Percentiles rank a stretch among this genome's conserved stretches.
phyloP scores from a whole-genome alignment of 1,140 invertebrate genomes.

The Apis florea region DNA sequence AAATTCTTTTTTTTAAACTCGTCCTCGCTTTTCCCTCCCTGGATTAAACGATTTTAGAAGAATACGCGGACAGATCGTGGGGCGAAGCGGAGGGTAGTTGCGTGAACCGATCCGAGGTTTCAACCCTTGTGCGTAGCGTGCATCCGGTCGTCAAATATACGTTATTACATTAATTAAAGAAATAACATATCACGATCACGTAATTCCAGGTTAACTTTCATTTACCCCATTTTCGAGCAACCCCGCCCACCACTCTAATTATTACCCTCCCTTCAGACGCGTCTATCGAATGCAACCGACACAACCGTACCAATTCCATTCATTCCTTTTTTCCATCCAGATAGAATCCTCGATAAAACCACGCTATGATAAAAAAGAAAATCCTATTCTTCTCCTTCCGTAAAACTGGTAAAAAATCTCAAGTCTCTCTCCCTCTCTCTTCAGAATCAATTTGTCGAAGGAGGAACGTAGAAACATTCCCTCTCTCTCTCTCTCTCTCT shows the following conservation, averaged over 20 bases:
- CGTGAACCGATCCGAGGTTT: background rate
- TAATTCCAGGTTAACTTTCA: conserved; percentile 48
- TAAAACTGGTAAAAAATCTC: no score
- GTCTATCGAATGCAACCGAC: background rate
- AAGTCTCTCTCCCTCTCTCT: no score
- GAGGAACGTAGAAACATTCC: no score
- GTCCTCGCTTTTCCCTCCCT: background rate
- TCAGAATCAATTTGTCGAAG: no score
- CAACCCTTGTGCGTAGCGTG: conserved; percentile 6
- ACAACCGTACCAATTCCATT: no score
- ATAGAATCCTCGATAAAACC: no score
- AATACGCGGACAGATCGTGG: background rate
- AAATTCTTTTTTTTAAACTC: no score
- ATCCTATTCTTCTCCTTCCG: no score
- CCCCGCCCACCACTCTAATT: conserved; percentile 27
- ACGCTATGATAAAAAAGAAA: no score
- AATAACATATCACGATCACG: conserved; percentile 33
- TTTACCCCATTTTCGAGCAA: conserved; percentile 44
- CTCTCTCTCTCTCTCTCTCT: no score
- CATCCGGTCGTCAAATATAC: conserved; percentile 35
- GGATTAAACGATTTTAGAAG: background rate
- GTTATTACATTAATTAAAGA: conserved; percentile 58
- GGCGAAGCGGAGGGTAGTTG: background rate
- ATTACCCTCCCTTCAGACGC: background rate
- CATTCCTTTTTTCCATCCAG: no score